phyloP scores from a whole-genome alignment of 2,797 vertebrate genomes.

The Muscicapa comitata region DNA sequence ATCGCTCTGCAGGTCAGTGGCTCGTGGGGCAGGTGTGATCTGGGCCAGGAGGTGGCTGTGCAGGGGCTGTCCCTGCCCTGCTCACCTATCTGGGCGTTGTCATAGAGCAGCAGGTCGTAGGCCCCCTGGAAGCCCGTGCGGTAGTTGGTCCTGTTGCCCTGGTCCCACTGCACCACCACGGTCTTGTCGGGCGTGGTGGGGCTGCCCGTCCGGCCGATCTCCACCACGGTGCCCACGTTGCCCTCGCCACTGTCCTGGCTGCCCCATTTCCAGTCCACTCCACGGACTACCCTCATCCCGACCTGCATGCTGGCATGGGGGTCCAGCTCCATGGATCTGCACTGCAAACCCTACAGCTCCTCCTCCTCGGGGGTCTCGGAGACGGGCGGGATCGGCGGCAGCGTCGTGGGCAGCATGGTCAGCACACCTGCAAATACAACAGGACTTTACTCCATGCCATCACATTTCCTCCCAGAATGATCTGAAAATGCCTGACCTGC shows the following conservation, averaged over 20 bases:
- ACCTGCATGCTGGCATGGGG: slow-evolving; percentile 90
- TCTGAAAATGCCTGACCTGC: neutral
- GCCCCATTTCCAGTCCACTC: slow-evolving; percentile 97
- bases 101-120: slow-evolving; percentile 93
- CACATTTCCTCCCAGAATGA: too few relatives aligned
- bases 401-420: neutral
- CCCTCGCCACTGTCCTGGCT: slow-evolving; percentile 95
- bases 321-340: slow-evolving; percentile 69
- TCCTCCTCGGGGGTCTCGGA: neutral
- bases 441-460: fast-evolving
- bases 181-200: slow-evolving; percentile 96
- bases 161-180: slow-evolving; percentile 98
- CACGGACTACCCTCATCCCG: slow-evolving; percentile 95
- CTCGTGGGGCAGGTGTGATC: fast-evolving
- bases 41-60: neutral
- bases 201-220: slow-evolving; percentile 94
- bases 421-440: neutral
- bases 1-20: fast-evolving
- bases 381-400: neutral
- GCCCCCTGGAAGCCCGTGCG: slow-evolving; percentile 95
- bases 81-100: slow-evolving; percentile 95
- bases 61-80: neutral
- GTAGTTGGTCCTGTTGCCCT: slow-evolving; percentile 95
- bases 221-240: slow-evolving; percentile 93
- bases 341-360: neutral